Evolutionary conservation across 1,140 invertebrate genomes (phyloP).

Genomic region (Ips typographus): DNA sequence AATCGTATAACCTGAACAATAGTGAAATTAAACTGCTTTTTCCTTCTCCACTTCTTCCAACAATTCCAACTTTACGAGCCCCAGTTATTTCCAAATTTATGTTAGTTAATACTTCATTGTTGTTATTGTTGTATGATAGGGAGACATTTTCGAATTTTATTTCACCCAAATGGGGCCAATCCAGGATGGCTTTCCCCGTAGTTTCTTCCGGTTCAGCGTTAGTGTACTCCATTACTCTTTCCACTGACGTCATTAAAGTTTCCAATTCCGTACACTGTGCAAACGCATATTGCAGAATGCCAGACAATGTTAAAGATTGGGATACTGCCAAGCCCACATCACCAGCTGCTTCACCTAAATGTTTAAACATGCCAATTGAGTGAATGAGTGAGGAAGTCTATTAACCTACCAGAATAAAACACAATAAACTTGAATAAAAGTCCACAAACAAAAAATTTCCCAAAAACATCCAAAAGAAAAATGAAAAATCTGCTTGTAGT

Average conservation of each 20-base stretch:
- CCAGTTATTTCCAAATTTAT: conserved; percentile 64
- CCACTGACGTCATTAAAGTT: conserved; percentile 79
- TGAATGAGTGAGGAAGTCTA: neutral
- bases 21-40: conserved; percentile 77
- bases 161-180: conserved; percentile 73
- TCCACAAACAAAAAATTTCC: conserved; percentile 53
- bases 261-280: conserved; percentile 64
- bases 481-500: conserved; percentile 67
- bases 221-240: conserved; percentile 71
- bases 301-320: conserved; percentile 61
- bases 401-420: conserved; percentile 6
- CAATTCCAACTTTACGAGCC: conserved; percentile 70
- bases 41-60: conserved; percentile 80
- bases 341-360: conserved; percentile 53
- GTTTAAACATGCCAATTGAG: neutral
- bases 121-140: conserved; percentile 62
- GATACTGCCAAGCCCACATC: conserved; percentile 63
- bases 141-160: conserved; percentile 68
- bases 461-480: conserved; percentile 75
- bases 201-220: conserved; percentile 50
- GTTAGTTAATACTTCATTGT: conserved; percentile 67
- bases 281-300: conserved; percentile 64
- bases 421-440: conserved; percentile 35
- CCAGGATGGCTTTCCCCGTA: conserved; percentile 48
- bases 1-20: conserved; percentile 63